Percentiles rank a stretch among this genome's conserved stretches.
phyloP scores from a whole-genome alignment of 2,797 vertebrate species.

The Picus viridis region DNA sequence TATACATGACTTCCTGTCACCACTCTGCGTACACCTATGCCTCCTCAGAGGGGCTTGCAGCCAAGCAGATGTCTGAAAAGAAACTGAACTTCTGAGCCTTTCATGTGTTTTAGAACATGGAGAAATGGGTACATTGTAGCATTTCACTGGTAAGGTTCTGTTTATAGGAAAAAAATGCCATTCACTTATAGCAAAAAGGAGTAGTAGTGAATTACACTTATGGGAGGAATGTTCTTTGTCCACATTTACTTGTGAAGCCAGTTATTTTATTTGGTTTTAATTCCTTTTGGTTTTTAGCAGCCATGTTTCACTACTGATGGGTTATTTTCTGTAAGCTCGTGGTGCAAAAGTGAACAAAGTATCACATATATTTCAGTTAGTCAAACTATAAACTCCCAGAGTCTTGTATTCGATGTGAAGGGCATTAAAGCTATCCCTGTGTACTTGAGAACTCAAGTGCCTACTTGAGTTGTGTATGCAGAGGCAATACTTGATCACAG shows the following conservation, averaged over 20 bases:
- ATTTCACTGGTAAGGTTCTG: fast-evolving
- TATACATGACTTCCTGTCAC: neutral
- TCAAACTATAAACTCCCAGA: neutral
- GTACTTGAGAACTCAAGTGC: neutral
- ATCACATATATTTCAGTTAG: fast-evolving
- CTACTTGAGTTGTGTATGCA: neutral
- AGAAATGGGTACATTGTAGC: neutral
- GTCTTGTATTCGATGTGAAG: neutral
- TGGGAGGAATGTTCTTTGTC: neutral
- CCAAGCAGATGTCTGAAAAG: neutral
- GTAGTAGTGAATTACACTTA: neutral
- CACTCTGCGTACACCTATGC: neutral
- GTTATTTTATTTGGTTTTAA: neutral
- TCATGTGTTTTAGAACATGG: neutral
- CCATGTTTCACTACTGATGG: neutral
- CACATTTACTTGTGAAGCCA: fast-evolving
- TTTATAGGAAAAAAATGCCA: fast-evolving
- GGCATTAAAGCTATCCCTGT: fast-evolving
- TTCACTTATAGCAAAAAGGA: fast-evolving
- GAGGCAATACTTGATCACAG: neutral
- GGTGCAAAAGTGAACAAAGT: neutral
- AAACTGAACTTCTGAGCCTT: neutral
- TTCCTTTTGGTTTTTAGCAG: neutral
- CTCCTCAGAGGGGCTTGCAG: neutral
- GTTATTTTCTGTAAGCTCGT: fast-evolving